Evolutionary conservation across 2,797 vertebrate genomes (phyloP).

Genomic region (Remorina albescens): DNA sequence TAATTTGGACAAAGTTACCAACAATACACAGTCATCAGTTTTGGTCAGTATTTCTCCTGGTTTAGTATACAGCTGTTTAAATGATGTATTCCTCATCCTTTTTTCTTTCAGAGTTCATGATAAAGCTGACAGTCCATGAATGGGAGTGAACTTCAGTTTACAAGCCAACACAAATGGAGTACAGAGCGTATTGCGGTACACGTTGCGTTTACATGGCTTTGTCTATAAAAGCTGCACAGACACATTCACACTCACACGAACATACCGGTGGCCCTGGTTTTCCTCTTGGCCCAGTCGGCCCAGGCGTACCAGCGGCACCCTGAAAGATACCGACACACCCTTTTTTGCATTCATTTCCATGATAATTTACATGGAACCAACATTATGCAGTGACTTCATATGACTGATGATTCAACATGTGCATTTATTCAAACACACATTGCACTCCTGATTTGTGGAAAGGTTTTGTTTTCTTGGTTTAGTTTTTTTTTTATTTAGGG

Average conservation of each 20-base stretch:
- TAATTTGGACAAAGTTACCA: no score
- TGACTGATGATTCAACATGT: slow-evolving; percentile 36
- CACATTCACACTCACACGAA: slow-evolving; percentile 50
- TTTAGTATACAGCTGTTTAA: background rate
- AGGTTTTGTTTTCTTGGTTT: slow-evolving; percentile 24
- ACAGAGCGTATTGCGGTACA: slow-evolving; percentile 21
- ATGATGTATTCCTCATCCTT: background rate
- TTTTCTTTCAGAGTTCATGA: background rate
- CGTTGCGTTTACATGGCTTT: slow-evolving; percentile 39
- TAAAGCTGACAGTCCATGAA: background rate
- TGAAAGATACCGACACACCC: slow-evolving; percentile 67
- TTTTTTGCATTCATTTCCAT: slow-evolving; percentile 1
- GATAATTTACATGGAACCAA: background rate
- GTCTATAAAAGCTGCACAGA: slow-evolving; percentile 34
- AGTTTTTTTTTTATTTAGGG: background rate
- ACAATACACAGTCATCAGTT: background rate
- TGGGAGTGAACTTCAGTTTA: slow-evolving; percentile 32
- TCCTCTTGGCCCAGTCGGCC: slow-evolving; percentile 88
- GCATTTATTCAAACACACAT: slow-evolving; percentile 21
- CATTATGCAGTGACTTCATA: slow-evolving; percentile 20
- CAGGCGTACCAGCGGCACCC: slow-evolving; percentile 88
- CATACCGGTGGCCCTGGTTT: slow-evolving; percentile 90
- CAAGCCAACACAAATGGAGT: slow-evolving; percentile 23
- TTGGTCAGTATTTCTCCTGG: slow-evolving; percentile 11
- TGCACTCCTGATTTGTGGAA: background rate